A percentile compares a stretch with the other conserved stretches of the same genome.
These are phyloP conservation scores for Drosophila setosimentum DNA, from an alignment of 2,888 invertebrate genomes.

Conservation along the genomic window DNA sequence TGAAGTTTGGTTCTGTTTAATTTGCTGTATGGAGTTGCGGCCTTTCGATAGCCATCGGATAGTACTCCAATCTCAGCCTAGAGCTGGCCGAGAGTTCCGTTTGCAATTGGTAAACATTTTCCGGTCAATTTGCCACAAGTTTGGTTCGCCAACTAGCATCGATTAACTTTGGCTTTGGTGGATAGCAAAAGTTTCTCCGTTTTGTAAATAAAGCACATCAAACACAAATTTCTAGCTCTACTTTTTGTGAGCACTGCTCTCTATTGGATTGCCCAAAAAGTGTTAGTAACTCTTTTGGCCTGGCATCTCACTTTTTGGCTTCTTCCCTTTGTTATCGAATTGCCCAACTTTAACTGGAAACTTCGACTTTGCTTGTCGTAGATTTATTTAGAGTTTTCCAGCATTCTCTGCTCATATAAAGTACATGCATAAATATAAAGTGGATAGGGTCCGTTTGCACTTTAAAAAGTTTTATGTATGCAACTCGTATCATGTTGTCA, in stretches of 20 bases:
- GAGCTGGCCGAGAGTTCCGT: slow-evolving; percentile 48
- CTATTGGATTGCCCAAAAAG: background rate
- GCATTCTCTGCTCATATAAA: slow-evolving; percentile 15
- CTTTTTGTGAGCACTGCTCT: slow-evolving; percentile 22
- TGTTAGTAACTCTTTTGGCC: slow-evolving; percentile 6
- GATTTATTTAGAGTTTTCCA: slow-evolving; percentile 32
- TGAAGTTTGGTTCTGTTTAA: slow-evolving; percentile 57
- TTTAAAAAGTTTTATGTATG: slow-evolving; percentile 50
- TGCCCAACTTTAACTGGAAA: slow-evolving; percentile 23
- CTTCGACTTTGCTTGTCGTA: slow-evolving; percentile 35
- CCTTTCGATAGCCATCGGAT: slow-evolving; percentile 47
- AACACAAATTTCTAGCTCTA: slow-evolving; percentile 47
- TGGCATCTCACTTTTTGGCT: slow-evolving; percentile 20
- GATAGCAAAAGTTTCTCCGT: slow-evolving; percentile 39
- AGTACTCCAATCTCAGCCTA: slow-evolving; percentile 52
- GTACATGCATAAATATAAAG: slow-evolving; percentile 18
- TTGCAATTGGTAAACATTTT: slow-evolving; percentile 79
- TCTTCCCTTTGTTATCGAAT: slow-evolving; percentile 43
- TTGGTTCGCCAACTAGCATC: slow-evolving; percentile 59
- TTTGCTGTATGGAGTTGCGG: slow-evolving; percentile 47
- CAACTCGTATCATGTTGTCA: slow-evolving; percentile 48
- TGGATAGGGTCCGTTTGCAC: slow-evolving; percentile 11
- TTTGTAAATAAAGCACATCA: slow-evolving; percentile 65
- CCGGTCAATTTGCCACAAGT: slow-evolving; percentile 74
- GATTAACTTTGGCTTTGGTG: slow-evolving; percentile 68